Base-by-base conservation (phyloP, 1,140 invertebrate species). In the Drosophila funebris region DNA sequence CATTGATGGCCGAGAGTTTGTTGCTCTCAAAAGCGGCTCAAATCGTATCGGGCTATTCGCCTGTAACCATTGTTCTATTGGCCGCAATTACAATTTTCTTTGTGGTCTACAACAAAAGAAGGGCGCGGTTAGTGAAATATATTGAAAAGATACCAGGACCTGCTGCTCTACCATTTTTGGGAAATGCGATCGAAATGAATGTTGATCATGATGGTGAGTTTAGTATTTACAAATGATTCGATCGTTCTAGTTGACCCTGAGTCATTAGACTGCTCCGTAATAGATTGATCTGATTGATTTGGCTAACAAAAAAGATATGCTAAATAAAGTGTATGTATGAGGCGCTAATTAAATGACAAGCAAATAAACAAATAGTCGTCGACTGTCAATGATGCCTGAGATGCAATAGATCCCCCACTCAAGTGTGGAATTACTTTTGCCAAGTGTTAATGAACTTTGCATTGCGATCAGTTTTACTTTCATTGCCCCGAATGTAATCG, bases 141-240 rank as follows among this genome's bases (percentile, higher is more conserved):
- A 92, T 93, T 16, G 90, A 92, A 11, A 91, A 92, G 78, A 93
- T 94, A 48, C 93, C 93, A 0, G 94, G 94, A 56, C 94, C 94
- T 1, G 92, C 92, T 5, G 90, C 93, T 3, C 71, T 94, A 7
- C 94, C 94, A 0, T 76, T 95, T 4, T 70, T 95, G 39, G 94
- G 94, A 14, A 94, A 94, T 77, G 91, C 92, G 27, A 90, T 93
- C 39, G 92, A 94, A 70, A 83, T 93, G 63, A 92, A 93, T 77
- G 92, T 93, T 54, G 92, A 93, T 71, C 92, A 93, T 64, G 92
- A 93, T 71, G 93, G 91, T 92, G 73, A 90, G 79, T 87, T 58
- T 6, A 22, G 70, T 58, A 52, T 81, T 56, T 61, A 6, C 13
- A 6, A 39, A 6, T 41, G 7, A 18, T 41, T 31, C 7, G 14